A percentile compares a stretch with the other conserved stretches of the same genome.
These are phyloP conservation scores for Gopherus flavomarginatus DNA, from an alignment of 2,113 vertebrate genomes.

Conservation along the genomic window DNA sequence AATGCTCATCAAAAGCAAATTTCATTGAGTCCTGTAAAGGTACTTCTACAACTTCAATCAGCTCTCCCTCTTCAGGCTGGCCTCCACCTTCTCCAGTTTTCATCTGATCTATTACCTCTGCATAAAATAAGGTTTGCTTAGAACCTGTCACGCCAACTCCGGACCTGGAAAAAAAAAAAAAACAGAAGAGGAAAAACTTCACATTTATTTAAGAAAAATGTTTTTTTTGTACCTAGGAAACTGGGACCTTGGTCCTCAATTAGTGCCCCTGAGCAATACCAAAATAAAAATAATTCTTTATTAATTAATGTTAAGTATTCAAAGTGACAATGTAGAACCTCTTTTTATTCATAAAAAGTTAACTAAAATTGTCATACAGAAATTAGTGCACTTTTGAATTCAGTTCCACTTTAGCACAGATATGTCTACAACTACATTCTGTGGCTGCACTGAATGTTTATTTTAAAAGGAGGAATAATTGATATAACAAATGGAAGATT, in stretches of 20 bases:
- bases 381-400: neutral
- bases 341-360: neutral
- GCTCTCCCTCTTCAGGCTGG: conserved; percentile 86
- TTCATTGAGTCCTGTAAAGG: conserved; percentile 90
- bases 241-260: neutral
- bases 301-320: neutral
- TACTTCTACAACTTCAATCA: conserved; percentile 91
- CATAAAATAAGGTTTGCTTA: conserved; percentile 91
- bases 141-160: conserved; percentile 88
- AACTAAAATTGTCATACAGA: neutral
- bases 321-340: neutral
- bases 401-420: neutral
- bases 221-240: neutral
- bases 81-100: conserved; percentile 84
- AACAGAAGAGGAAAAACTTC: neutral
- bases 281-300: neutral
- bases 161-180: conserved; percentile 75
- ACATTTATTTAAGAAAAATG: neutral
- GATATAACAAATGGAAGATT: neutral
- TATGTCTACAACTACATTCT: neutral
- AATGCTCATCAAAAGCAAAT: conserved; percentile 87
- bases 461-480: neutral
- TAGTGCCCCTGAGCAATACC: neutral
- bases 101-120: conserved; percentile 90
- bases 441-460: neutral